Evolutionary conservation across 2,797 vertebrate genomes (phyloP).

Genomic region (Anabas testudineus): DNA sequence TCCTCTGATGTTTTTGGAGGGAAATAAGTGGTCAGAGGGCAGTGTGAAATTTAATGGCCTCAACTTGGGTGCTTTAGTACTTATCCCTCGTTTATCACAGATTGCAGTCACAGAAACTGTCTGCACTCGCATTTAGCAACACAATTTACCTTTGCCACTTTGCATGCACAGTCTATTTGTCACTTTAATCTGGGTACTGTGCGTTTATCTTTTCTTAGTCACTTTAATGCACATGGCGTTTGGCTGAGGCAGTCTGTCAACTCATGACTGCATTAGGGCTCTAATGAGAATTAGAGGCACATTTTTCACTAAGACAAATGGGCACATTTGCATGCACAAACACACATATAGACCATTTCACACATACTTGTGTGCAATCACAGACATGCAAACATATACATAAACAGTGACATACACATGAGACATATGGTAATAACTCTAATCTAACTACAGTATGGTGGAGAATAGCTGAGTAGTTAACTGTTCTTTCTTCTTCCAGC

Average conservation of each 20-base stretch:
- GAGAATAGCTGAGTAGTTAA: slow-evolving; percentile 9
- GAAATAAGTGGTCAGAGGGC: slow-evolving; percentile 62
- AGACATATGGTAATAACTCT: slow-evolving; percentile 42
- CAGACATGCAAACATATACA: slow-evolving; percentile 26
- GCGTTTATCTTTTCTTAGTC: slow-evolving; percentile 75
- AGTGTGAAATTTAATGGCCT: slow-evolving; percentile 67
- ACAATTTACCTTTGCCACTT: slow-evolving; percentile 81
- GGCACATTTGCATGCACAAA: slow-evolving; percentile 43
- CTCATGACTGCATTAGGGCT: slow-evolving; percentile 63
- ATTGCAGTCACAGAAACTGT: slow-evolving; percentile 63
- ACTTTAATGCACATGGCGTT: slow-evolving; percentile 72
- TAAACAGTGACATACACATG: slow-evolving; percentile 25
- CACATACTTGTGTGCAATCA: slow-evolving; percentile 26
- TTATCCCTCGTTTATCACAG: slow-evolving; percentile 78
- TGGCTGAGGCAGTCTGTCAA: slow-evolving; percentile 67
- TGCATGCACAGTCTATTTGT: slow-evolving; percentile 80
- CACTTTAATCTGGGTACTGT: slow-evolving; percentile 73
- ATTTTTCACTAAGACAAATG: slow-evolving; percentile 62
- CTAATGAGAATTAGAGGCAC: slow-evolving; percentile 59
- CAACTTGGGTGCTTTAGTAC: slow-evolving; percentile 67
- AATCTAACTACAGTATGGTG: slow-evolving; percentile 23
- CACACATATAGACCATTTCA: slow-evolving; percentile 43
- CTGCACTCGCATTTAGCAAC: slow-evolving; percentile 71
- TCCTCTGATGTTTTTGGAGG: slow-evolving; percentile 68
- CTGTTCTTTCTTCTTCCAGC: slow-evolving; percentile 25